Conservation (phyloP, 2,113 vertebrate species). For the Stegostoma tigrinum region DNA sequence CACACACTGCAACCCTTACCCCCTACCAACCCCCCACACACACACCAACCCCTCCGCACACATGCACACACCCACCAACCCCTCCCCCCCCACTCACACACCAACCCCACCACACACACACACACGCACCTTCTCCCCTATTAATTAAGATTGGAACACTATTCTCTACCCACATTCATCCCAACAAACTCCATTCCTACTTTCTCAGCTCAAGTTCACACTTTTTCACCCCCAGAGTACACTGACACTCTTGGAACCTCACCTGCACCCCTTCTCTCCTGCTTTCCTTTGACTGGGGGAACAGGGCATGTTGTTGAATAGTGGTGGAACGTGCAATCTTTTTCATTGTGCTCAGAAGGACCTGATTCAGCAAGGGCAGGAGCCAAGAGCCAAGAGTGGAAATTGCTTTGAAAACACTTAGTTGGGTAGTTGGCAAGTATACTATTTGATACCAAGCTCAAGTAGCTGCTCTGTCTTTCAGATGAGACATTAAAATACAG, state of each 20-base stretch:
- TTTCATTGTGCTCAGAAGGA: background rate
- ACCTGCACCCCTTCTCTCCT: background rate
- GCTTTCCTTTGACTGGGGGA: background rate
- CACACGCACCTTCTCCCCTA: background rate
- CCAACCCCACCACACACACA: background rate
- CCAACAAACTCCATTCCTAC: background rate
- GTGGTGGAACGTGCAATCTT: background rate
- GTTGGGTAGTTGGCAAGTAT: background rate
- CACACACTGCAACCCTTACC: too few relatives aligned
- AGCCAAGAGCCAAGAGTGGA: background rate
- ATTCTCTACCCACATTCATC: background rate
- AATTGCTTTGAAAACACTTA: background rate
- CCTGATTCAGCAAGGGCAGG: background rate
- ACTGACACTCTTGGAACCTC: background rate
- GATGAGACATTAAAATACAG: background rate
- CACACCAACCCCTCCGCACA: too few relatives aligned
- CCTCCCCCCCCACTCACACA: background rate
- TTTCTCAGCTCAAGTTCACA: background rate
- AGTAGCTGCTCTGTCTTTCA: background rate
- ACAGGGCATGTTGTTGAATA: background rate
- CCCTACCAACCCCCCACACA: too few relatives aligned
- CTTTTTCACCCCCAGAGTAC: background rate
- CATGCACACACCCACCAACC: too few relatives aligned
- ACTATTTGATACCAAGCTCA: background rate
- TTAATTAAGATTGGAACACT: background rate